Conservation (phyloP, 2,797 vertebrate species). For the Harpagifer antarcticus region DNA sequence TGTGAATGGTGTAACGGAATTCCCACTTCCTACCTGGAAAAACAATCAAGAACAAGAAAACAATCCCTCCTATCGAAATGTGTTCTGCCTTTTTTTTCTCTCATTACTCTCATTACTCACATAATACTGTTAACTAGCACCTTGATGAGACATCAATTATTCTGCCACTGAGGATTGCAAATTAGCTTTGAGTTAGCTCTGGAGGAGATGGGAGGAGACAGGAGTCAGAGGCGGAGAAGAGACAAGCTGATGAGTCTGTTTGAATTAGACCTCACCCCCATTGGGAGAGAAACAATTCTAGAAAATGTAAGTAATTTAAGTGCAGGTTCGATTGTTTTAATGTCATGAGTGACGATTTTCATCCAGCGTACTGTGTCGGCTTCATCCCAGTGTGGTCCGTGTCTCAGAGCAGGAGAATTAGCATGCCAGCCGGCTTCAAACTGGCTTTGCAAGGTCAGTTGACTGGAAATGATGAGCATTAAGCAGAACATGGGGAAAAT, state of each 20-base stretch:
- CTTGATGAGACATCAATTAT: slow-evolving; percentile 78
- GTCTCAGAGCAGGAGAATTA: slow-evolving; percentile 46
- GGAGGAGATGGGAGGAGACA: slow-evolving; percentile 81
- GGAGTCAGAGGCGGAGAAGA: slow-evolving; percentile 71
- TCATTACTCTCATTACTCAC: slow-evolving; percentile 66
- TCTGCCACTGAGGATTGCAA: slow-evolving; percentile 78
- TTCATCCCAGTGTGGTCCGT: slow-evolving; percentile 26
- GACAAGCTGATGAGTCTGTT: slow-evolving; percentile 76
- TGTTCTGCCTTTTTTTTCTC: slow-evolving; percentile 24
- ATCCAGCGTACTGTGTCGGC: slow-evolving; percentile 43
- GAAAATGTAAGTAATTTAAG: slow-evolving; percentile 60
- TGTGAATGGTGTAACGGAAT: slow-evolving; percentile 30
- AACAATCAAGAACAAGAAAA: slow-evolving; percentile 62
- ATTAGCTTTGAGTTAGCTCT: slow-evolving; percentile 81
- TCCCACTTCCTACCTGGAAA: slow-evolving; percentile 31
- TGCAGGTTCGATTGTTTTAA: slow-evolving; percentile 69
- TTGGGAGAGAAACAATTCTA: slow-evolving; percentile 62
- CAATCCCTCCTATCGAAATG: slow-evolving; percentile 47
- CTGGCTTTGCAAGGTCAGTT: slow-evolving; percentile 57
- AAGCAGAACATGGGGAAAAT: slow-evolving; percentile 30
- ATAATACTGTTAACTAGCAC: slow-evolving; percentile 80
- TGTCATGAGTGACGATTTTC: slow-evolving; percentile 56
- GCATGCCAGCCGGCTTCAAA: slow-evolving; percentile 38
- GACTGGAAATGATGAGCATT: slow-evolving; percentile 55
- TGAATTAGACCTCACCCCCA: slow-evolving; percentile 68